Evolutionary conservation across 2,888 invertebrate genomes (phyloP).

Genomic region (Monochamus alternatus): DNA sequence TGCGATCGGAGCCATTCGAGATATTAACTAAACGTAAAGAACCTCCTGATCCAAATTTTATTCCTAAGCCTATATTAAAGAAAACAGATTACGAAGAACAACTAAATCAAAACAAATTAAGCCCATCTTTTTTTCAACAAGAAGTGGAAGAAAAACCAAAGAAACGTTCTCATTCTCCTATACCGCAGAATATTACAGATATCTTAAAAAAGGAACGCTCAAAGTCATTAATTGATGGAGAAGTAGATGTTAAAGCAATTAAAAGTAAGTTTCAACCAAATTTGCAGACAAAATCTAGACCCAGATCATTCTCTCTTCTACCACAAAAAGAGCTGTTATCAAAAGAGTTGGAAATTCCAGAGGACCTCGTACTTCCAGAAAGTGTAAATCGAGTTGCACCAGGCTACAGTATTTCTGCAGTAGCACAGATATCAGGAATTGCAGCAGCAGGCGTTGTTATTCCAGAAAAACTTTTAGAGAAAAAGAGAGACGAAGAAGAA

Average conservation of each 20-base stretch:
- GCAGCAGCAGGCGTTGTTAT: constrained; percentile 66
- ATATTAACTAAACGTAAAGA: constrained; percentile 77
- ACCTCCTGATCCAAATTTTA: constrained; percentile 80
- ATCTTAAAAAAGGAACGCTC: constrained; percentile 37
- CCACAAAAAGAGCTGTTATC: constrained; percentile 45
- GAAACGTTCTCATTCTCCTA: constrained; percentile 53
- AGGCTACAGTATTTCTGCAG: constrained; percentile 57
- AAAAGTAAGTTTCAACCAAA: constrained; percentile 30
- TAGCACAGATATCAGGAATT: constrained; percentile 64
- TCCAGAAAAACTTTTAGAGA: constrained; percentile 62
- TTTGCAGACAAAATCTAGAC: constrained; percentile 42
- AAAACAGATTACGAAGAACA: constrained; percentile 61
- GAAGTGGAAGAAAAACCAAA: constrained; percentile 40
- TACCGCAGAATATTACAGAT: constrained; percentile 40
- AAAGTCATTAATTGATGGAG: constrained; percentile 47
- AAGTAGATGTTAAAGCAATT: constrained; percentile 17
- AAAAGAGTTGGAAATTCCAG: constrained; percentile 27
- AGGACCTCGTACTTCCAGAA: constrained; percentile 37
- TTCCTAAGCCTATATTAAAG: constrained; percentile 87
- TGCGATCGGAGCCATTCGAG: constrained; percentile 73
- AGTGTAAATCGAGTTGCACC: constrained; percentile 42
- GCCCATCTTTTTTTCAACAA: constrained; percentile 42
- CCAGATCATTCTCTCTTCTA: constrained; percentile 58
- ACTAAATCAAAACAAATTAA: not conserved
- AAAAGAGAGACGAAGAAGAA: constrained; percentile 75